Base-by-base conservation (phyloP, 2,888 invertebrate genomes). In the Agelastica alni region DNA sequence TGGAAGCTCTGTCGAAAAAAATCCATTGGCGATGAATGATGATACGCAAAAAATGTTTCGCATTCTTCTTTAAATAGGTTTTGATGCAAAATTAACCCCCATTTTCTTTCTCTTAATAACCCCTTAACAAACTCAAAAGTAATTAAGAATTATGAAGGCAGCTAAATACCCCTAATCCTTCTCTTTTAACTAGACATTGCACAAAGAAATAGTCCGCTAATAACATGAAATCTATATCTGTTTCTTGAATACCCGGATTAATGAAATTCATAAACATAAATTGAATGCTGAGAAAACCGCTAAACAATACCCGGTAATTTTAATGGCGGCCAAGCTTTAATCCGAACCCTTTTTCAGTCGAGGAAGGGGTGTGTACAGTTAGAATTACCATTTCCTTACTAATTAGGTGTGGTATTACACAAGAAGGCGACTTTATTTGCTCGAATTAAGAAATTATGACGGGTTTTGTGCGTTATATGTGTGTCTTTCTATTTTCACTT, bases 361-460 rank as follows among this genome's bases (percentile, higher is more conserved):
- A 42, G 48, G 47, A 56, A 58, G 51, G 56, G 58, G 60, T 58
- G 57, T 58, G 58, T 58, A 53, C 48, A 48, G 53, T 61, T 59
- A 61, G 64, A 65, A 66, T 66, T 66, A 66, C 58, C 61, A 58
- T 61, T 65, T 65, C 63, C 65, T 62, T 59, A 58, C 59, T 65
- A 67, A 67, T 64, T 65, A 65, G 59, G 64, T 58, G 60, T 62
- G 61, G 48, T 58, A 54, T 64, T 61, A 61, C n/a, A n/a, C 59
- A 58, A 62, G 58, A 62, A 57, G 58, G 18, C 59, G 39, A 56
- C 59, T 65, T 52, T 64, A 62, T 61, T 60, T 62, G 61, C 55
- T 41, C 53, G 47, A 53, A 60, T 60, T 56, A 58, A 57, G 60
- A 59, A 65, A 64, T 62, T 64, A 63, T 61, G 37, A 18, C 37